Evolutionary conservation across 2,113 vertebrate species (phyloP).

Genomic region (Anguilla rostrata): DNA sequence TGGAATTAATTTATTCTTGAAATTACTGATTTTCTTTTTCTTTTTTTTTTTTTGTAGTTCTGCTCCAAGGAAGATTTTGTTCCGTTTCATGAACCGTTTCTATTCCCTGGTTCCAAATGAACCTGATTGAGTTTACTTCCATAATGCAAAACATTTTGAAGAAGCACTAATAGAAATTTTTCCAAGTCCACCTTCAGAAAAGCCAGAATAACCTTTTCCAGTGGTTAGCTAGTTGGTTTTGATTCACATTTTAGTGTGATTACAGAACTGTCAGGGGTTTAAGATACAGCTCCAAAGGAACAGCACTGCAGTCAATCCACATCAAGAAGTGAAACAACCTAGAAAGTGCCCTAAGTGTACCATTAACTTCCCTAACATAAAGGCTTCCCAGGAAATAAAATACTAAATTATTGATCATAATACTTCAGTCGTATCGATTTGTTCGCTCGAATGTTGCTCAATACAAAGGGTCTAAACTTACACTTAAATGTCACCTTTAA

Average conservation of each 20-base stretch:
- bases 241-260: background rate
- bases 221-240: background rate
- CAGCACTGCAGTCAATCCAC: background rate
- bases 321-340: background rate
- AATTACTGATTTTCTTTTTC: background rate
- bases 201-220: background rate
- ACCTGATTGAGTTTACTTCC: background rate
- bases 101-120: background rate
- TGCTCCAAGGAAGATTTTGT: background rate
- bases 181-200: background rate
- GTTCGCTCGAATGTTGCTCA: conserved; percentile 25
- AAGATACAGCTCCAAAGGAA: background rate
- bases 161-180: background rate
- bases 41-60: background rate
- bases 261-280: background rate
- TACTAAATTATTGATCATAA: conserved; percentile 34
- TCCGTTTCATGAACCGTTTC: background rate
- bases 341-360: conserved; percentile 16
- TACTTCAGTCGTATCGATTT: conserved; percentile 33
- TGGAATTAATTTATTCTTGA: too few relatives aligned
- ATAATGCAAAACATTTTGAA: background rate
- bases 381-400: conserved; percentile 23
- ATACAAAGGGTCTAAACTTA: conserved; percentile 14
- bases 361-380: conserved; percentile 27
- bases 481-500: background rate